Percentiles rank a stretch among this genome's conserved stretches.
Evolutionary conservation across 2,888 invertebrate species (phyloP).

Genomic region (Cephus nigrinus): DNA sequence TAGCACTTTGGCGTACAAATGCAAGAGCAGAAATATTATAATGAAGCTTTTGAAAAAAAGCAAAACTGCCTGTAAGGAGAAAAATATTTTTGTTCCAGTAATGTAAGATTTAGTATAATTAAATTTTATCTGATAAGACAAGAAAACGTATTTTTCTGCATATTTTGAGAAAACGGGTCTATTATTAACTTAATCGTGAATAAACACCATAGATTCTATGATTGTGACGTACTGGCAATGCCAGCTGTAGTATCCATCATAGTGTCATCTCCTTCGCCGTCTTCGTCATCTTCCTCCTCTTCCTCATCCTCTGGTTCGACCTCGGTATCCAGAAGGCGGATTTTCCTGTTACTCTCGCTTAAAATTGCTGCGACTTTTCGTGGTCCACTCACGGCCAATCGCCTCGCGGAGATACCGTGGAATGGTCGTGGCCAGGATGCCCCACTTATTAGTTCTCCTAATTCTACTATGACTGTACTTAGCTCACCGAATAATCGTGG

Average conservation of each 20-base stretch:
- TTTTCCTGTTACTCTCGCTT: constrained; percentile 81
- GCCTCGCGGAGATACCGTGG: constrained; percentile 63
- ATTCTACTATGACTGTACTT: constrained; percentile 31
- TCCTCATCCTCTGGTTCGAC: constrained; percentile 92
- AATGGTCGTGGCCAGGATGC: constrained; percentile 53
- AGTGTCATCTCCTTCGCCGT: constrained; percentile 42
- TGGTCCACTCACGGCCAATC: constrained; percentile 87
- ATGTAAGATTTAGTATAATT: background rate
- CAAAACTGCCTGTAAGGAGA: background rate
- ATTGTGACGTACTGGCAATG: constrained; percentile 24
- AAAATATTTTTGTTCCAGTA: background rate
- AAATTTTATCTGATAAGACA: background rate
- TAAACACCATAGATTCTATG: background rate
- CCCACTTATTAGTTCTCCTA: constrained; percentile 48
- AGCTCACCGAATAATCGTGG: constrained; percentile 29
- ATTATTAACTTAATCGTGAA: background rate
- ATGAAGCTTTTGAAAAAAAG: background rate
- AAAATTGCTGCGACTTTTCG: constrained; percentile 87
- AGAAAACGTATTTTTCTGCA: background rate
- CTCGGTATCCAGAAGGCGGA: constrained; percentile 92
- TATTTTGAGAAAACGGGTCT: background rate
- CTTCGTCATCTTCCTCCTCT: constrained; percentile 68
- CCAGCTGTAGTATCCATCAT: constrained; percentile 41
- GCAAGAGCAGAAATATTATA: background rate
- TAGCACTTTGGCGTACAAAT: background rate